Conservation (phyloP, 2,113 vertebrate species). For the Sialia sialis region DNA sequence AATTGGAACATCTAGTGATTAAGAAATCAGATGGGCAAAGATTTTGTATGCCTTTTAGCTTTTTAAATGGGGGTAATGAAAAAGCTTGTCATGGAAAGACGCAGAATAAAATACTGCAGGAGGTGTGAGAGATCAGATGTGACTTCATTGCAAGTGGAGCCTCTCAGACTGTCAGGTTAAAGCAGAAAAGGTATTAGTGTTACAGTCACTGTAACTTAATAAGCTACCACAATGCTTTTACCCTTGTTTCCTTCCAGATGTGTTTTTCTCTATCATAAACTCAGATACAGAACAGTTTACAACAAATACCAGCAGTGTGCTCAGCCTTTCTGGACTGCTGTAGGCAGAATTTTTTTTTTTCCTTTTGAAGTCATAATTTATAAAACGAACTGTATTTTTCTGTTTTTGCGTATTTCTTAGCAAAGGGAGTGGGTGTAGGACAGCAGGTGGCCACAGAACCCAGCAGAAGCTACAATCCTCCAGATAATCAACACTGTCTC, state of each 20-base stretch:
- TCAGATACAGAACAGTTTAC: not conserved
- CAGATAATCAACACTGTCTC: not conserved
- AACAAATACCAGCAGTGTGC: not conserved
- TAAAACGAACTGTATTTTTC: not conserved
- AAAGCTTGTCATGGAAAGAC: not conserved
- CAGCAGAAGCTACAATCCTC: conserved; percentile 26
- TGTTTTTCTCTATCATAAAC: not conserved
- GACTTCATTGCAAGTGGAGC: not conserved
- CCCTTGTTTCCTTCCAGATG: not conserved
- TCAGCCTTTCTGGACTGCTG: not conserved
- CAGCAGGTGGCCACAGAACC: conserved; percentile 30
- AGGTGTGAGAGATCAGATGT: not conserved
- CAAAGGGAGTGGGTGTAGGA: not conserved
- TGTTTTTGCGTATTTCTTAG: not conserved
- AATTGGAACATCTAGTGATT: not conserved
- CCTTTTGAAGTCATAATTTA: not conserved
- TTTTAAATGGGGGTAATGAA: not conserved
- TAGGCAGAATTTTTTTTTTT: not conserved
- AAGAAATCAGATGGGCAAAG: not conserved
- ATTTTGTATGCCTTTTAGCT: not conserved
- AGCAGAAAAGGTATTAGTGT: not conserved
- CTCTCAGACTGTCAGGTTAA: not conserved
- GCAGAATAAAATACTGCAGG: not conserved
- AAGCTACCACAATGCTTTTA: not conserved
- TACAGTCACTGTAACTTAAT: not conserved